Evolutionary conservation across 2,888 invertebrate species (phyloP).

Genomic region (Yponomeuta cagnagella): DNA sequence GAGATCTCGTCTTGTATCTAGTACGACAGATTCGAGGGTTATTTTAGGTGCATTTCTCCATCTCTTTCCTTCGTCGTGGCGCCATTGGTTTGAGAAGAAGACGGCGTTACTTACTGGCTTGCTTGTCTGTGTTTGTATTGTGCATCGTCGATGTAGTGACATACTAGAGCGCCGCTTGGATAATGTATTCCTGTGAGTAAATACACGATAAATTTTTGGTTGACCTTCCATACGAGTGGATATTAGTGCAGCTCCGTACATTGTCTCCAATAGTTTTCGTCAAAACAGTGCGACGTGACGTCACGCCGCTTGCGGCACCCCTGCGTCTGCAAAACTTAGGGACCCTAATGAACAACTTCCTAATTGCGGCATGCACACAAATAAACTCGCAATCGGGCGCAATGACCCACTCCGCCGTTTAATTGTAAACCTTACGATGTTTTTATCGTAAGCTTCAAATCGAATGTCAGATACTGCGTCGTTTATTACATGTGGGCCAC

Average conservation of each 20-base stretch:
- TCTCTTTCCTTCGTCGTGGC: slow-evolving; percentile 67
- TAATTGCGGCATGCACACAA: slow-evolving; percentile 72
- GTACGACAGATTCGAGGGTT: slow-evolving; percentile 62
- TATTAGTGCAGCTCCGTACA: background rate
- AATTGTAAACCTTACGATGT: slow-evolving; percentile 66
- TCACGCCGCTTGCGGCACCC: slow-evolving; percentile 63
- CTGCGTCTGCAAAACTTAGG: slow-evolving; percentile 75
- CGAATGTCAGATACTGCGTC: slow-evolving; percentile 56
- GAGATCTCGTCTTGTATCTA: slow-evolving; percentile 56
- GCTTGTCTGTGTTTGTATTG: slow-evolving; percentile 16
- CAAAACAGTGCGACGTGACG: slow-evolving; percentile 47
- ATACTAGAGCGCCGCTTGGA: slow-evolving; percentile 38
- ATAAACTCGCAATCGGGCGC: slow-evolving; percentile 67
- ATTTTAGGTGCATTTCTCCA: slow-evolving; percentile 60
- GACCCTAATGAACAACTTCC: slow-evolving; percentile 75
- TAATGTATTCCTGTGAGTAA: background rate
- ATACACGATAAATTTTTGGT: slow-evolving; percentile 22
- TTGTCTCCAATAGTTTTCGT: slow-evolving; percentile 15
- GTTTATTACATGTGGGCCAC: slow-evolving; percentile 49
- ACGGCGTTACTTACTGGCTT: slow-evolving; percentile 22
- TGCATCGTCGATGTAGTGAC: slow-evolving; percentile 42
- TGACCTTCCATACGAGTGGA: background rate
- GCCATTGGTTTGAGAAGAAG: slow-evolving; percentile 53
- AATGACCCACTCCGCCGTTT: slow-evolving; percentile 48
- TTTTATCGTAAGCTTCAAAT: slow-evolving; percentile 62